Conservation (phyloP, 2,797 vertebrate genomes). For the Pachyuromys duprasi region DNA sequence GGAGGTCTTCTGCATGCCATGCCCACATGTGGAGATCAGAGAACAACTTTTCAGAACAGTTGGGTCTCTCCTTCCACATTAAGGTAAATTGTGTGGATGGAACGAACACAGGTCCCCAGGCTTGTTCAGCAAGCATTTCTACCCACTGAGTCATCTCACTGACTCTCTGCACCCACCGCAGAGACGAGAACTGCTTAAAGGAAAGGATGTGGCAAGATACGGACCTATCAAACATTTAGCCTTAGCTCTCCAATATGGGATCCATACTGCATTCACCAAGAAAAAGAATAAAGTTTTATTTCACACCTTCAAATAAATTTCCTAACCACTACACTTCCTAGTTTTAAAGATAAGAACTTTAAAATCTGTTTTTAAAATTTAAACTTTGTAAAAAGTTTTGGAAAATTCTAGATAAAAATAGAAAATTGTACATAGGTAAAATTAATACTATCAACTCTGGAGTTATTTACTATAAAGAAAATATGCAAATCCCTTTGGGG, state of each 20-base stretch:
- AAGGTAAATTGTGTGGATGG: background rate
- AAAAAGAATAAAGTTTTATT: conserved; percentile 25
- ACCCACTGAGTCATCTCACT: no score
- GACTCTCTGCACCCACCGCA: background rate
- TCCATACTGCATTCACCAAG: background rate
- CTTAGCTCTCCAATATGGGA: conserved; percentile 26
- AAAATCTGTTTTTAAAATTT: conserved; percentile 58
- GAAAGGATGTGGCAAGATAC: background rate
- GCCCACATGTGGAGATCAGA: background rate
- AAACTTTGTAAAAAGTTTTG: background rate
- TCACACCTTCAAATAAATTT: conserved; percentile 51
- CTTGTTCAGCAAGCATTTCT: background rate
- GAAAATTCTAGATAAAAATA: conserved; percentile 2
- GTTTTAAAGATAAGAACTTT: conserved; percentile 37
- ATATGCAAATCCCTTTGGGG: background rate
- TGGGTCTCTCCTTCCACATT: background rate
- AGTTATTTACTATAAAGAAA: background rate
- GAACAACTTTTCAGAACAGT: background rate
- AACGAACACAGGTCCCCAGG: background rate
- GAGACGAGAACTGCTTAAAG: background rate
- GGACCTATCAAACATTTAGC: background rate
- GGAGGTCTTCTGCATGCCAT: no score
- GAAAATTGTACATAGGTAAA: background rate
- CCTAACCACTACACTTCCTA: background rate
- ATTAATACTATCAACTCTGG: conserved; percentile 31